Evolutionary conservation across 2,113 vertebrate genomes (phyloP), one percentile per base, ranked within the genome.

Genomic region (Psilopsiagon aurifrons): DNA sequence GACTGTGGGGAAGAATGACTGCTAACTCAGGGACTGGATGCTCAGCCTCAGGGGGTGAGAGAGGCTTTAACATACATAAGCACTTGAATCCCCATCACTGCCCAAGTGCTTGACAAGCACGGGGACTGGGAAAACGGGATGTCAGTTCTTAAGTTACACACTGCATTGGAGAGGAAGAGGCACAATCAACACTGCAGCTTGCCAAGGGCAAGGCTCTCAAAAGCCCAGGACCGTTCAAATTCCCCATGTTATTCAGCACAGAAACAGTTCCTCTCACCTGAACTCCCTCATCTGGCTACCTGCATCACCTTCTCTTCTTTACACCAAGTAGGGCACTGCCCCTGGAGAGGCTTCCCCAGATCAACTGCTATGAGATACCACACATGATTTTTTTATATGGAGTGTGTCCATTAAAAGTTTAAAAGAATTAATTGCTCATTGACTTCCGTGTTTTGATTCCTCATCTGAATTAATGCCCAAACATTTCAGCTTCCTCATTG

Each of bases 321-420:
- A 20, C 37, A 22, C 10, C 5, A 51, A 31, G 17, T 23, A 29
- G 7, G 19, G 37, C 28, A 17, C 0, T 46, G 17, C 23, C 59
- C 37, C 11, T 16, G 27, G 73, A 93, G 46, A 41, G 67, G 37
- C 39, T 52, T 60, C 31, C 51, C 49, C 54, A 57, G 24, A 37
- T 7, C 10, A 17, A 46, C 8, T 64, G 37, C 43, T 39, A 19
- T 0, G 2, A 44, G 31, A 52, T 22, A 52, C 46, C 54, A 51
- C 2, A 0, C 10, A 33, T 35, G 64, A 15, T 86, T 39, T 88
- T 94, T 96, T 70, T 47, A 29, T 35, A 84, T 39, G 4, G 35
- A 91, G 76, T 39, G 22, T 47, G 39, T 67, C 88, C 83, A 96
- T 96, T 97, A 94, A 97, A 96, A 59, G 22, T 83, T 57, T 62